phyloP scores from a whole-genome alignment of 2,113 vertebrate genomes.

The Albula glossodonta region DNA sequence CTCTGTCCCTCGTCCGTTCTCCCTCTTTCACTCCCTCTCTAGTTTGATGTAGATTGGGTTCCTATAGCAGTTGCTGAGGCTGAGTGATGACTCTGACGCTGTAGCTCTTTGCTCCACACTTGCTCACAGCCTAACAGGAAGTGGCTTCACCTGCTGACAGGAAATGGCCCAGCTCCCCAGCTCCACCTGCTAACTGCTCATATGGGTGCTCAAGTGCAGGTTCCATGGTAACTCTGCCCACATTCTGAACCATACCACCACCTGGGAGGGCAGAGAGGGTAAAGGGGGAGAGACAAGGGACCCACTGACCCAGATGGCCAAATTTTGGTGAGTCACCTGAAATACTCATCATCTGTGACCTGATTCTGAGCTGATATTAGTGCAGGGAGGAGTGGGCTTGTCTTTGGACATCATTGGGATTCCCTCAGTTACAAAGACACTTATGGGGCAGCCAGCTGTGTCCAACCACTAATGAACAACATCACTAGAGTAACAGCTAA shows the following conservation, averaged over 20 bases:
- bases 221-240: not conserved
- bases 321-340: not conserved
- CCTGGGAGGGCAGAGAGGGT: not conserved
- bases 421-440: not conserved
- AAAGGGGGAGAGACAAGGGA: not conserved
- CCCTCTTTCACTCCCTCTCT: not conserved
- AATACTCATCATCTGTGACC: not conserved
- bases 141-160: constrained; percentile 10
- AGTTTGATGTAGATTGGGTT: not conserved
- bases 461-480: no score
- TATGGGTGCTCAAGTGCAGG: not conserved
- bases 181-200: not conserved
- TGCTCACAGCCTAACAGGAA: not conserved
- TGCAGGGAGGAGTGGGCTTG: not conserved
- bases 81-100: not conserved
- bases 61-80: not conserved
- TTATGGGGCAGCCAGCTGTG: not conserved
- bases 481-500: no score
- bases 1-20: not conserved
- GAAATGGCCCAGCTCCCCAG: not conserved
- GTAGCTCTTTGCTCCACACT: not conserved
- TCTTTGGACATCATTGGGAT: not conserved
- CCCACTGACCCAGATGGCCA: not conserved
- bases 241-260: not conserved
- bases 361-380: not conserved